Evolutionary conservation across 2,113 vertebrate species (phyloP), one percentile per base, ranked within the genome.

Genomic region (Genyomyrus donnyi): DNA sequence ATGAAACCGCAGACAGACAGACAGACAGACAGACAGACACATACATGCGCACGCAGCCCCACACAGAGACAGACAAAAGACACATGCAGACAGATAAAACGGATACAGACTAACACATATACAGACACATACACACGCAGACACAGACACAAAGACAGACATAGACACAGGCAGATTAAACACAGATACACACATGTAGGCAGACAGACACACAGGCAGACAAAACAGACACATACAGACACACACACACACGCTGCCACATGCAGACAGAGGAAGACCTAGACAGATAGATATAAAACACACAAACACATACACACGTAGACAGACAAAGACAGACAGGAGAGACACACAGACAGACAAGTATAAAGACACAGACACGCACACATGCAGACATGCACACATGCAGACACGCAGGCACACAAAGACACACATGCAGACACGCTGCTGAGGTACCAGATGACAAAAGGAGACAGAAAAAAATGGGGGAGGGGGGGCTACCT

Each of bases 11-110:
- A 42, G 11, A 45, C 9, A 46, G 45, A 46, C 45, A 46, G 45
- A 46, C 13, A 53, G 52, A 21, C 15, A 4, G 10, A 50, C 50
- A 52, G 50, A 1, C 50, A 52, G 50, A 3, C 50, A 46, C 1
- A 46, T 1, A 46, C 5, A 46, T 2, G 46, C 46, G 46, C 46
- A 46, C 7, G 58, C 88, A 87, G 87, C 48, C 27, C 89, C 31
- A 11, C 46, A 89, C 56, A 39, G 39, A 85, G 27, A 21, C 52
- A 89, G 15, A 89, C 50, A 85, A 9, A 46, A 92, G 91, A 56
- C 5, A 62, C 24, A 52, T 87, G 5, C 52, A 91, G 74, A 89
- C 50, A 52, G 48, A 1, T 4, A 52, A 50, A 50, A 50, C 3
- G 49, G 49, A 50, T 50, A 70, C 39, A 46, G 42, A 48, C 8